A percentile compares a stretch with the other conserved stretches of the same genome.
Evolutionary conservation across 1,140 invertebrate species (phyloP).

Genomic region (Microplitis mediator): DNA sequence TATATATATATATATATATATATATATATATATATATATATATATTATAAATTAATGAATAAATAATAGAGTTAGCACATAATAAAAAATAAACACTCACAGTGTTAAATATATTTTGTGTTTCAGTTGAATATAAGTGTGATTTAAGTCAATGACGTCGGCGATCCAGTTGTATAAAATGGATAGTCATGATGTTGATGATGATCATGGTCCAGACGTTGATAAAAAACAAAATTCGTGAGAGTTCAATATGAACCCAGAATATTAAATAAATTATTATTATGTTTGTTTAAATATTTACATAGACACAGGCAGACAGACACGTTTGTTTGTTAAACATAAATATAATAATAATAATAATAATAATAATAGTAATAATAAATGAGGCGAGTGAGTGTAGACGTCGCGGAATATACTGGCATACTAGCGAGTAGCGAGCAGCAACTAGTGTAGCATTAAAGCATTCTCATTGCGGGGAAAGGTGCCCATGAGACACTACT

Average conservation of each 20-base stretch:
- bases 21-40: too few species aligned
- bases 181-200: not conserved
- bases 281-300: not conserved
- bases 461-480: slow-evolving; percentile 16
- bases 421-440: slow-evolving; percentile 24
- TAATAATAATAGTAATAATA: not conserved
- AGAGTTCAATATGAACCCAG: not conserved
- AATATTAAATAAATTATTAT: not conserved
- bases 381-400: slow-evolving; percentile 9
- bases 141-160: not conserved
- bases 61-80: too few species aligned
- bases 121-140: not conserved
- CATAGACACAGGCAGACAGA: not conserved
- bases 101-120: not conserved
- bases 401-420: slow-evolving; percentile 26
- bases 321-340: not conserved
- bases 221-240: not conserved
- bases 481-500: slow-evolving; percentile 27
- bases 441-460: too few species aligned
- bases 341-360: not conserved
- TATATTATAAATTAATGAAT: too few species aligned
- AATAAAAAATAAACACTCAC: not conserved
- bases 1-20: too few species aligned
- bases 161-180: not conserved
- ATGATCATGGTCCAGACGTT: not conserved